phyloP scores from a whole-genome alignment of 2,888 invertebrate genomes.

The Troides oblongomaculatus region DNA sequence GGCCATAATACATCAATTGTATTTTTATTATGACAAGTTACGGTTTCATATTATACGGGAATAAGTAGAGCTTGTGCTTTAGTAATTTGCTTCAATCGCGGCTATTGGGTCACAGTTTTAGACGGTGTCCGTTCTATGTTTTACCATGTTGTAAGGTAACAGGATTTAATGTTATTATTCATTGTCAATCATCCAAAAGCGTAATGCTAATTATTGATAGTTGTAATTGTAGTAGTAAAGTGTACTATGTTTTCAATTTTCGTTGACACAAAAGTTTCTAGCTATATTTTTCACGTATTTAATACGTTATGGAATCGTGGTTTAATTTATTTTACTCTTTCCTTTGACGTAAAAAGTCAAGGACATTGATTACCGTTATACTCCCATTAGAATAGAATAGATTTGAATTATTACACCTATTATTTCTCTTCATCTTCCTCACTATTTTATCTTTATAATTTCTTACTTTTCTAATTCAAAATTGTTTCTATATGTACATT shows the following conservation, averaged over 20 bases:
- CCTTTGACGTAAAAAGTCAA: too few relatives aligned
- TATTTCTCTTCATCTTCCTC: too few relatives aligned
- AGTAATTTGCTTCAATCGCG: conserved; percentile 18
- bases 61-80: conserved; percentile 4
- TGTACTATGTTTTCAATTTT: conserved; percentile 22
- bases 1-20: conserved; percentile 1
- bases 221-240: conserved; percentile 8
- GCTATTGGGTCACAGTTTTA: conserved; percentile 16
- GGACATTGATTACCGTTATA: too few relatives aligned
- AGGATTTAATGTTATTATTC: too few relatives aligned
- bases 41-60: conserved; percentile 10
- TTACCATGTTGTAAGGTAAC: neutral
- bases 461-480: too few relatives aligned
- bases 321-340: too few relatives aligned
- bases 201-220: neutral
- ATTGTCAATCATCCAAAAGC: too few relatives aligned
- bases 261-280: conserved; percentile 20
- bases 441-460: too few relatives aligned
- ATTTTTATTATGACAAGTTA: conserved; percentile 6
- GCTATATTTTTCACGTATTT: conserved; percentile 24
- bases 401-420: too few relatives aligned
- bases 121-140: conserved; percentile 12
- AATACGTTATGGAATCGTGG: conserved; percentile 19
- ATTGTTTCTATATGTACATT: too few relatives aligned
- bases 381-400: too few relatives aligned